Evolutionary conservation across 2,888 invertebrate genomes (phyloP).

Genomic region (Mythimna lalbum): DNA sequence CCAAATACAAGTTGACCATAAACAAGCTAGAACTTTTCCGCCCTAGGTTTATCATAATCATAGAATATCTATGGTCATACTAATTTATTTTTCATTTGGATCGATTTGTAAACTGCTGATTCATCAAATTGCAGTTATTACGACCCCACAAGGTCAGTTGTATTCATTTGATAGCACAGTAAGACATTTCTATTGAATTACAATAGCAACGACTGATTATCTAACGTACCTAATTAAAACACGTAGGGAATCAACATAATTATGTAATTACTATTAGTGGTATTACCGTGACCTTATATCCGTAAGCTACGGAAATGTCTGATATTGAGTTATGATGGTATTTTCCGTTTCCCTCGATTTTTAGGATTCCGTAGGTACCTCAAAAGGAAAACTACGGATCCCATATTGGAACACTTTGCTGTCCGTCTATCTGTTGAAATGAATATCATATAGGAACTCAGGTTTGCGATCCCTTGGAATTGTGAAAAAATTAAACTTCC

Average conservation of each 20-base stretch:
- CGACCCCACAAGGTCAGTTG: not conserved
- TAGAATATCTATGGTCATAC: too few relatives aligned
- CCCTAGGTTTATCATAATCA: too few relatives aligned
- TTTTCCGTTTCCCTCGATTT: not conserved
- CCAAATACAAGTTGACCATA: not conserved
- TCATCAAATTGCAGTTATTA: not conserved
- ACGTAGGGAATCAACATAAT: not conserved
- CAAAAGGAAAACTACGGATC: too few relatives aligned
- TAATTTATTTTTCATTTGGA: not conserved
- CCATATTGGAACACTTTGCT: too few relatives aligned
- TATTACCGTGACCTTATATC: not conserved
- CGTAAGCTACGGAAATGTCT: not conserved
- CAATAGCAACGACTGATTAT: not conserved
- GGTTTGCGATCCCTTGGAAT: too few relatives aligned
- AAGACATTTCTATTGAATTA: slow-evolving; percentile 1
- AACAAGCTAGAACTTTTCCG: not conserved
- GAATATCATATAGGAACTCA: too few relatives aligned
- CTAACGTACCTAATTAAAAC: not conserved
- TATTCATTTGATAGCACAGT: not conserved
- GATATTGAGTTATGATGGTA: not conserved
- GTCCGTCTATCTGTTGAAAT: too few relatives aligned
- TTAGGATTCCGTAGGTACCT: too few relatives aligned
- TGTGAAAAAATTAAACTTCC: too few relatives aligned
- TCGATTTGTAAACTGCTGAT: not conserved
- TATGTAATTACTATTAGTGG: not conserved